A percentile compares a stretch with the other conserved stretches of the same genome.
Evolutionary conservation across 2,797 vertebrate genomes (phyloP).

Genomic region (Sciurus carolinensis): DNA sequence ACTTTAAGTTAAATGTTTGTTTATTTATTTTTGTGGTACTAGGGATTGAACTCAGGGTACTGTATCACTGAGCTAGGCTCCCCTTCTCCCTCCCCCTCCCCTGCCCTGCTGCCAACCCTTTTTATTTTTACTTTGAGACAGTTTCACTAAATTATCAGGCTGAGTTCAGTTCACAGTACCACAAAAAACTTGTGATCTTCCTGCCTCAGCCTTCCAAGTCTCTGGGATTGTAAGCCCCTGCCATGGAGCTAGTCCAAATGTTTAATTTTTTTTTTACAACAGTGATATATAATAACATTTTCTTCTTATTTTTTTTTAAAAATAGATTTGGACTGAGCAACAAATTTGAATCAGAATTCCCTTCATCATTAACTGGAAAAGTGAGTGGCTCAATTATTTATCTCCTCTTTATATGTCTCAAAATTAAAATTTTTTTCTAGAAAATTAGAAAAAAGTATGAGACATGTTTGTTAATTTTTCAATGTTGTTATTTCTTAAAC

Average conservation of each 20-base stretch:
- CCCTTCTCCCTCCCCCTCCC: too few species aligned
- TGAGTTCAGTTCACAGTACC: too few species aligned
- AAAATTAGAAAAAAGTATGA: slow-evolving; percentile 65
- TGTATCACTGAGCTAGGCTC: too few species aligned
- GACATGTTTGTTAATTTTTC: slow-evolving; percentile 54
- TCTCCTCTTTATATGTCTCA: slow-evolving; percentile 53
- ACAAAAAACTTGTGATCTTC: too few species aligned
- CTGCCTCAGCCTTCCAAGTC: too few species aligned
- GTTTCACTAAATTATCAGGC: too few species aligned
- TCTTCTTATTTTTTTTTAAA: slow-evolving; percentile 75
- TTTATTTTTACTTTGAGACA: too few species aligned
- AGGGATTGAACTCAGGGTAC: too few species aligned
- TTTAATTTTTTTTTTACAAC: neutral
- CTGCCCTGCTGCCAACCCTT: too few species aligned
- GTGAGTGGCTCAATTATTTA: slow-evolving; percentile 88
- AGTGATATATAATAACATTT: slow-evolving; percentile 41
- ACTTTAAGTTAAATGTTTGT: slow-evolving; percentile 39
- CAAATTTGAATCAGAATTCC: slow-evolving; percentile 99
- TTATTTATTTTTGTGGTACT: too few species aligned
- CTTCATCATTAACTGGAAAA: slow-evolving; percentile 99
- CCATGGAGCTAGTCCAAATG: neutral
- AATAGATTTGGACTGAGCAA: slow-evolving; percentile 98
- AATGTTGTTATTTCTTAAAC: slow-evolving; percentile 64
- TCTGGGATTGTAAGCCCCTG: too few species aligned
- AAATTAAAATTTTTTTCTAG: slow-evolving; percentile 65